These are phyloP conservation scores for Phalacrocorax carbo DNA, from an alignment of 2,113 vertebrate species.

Conservation along the genomic window DNA sequence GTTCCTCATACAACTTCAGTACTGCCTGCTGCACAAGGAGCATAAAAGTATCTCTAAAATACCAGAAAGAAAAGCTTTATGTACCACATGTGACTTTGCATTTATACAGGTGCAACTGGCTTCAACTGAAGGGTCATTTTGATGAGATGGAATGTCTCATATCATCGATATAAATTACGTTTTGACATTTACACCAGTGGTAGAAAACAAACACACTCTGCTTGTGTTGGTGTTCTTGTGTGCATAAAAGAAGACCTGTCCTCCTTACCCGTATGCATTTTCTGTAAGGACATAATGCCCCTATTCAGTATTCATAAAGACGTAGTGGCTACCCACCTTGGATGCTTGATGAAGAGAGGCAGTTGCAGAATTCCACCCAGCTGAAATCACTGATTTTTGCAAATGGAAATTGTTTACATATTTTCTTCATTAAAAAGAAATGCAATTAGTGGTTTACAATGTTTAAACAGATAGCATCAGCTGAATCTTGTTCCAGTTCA, in stretches of 20 bases:
- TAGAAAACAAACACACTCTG: constrained; percentile 26
- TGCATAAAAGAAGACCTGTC: constrained; percentile 25
- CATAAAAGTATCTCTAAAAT: background rate
- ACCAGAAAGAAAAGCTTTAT: background rate
- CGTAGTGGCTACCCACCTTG: background rate
- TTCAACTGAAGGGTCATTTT: constrained; percentile 1
- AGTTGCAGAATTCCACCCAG: constrained; percentile 37
- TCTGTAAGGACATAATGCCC: constrained; percentile 29
- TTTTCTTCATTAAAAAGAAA: background rate
- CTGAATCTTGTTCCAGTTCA: background rate
- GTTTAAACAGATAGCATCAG: background rate
- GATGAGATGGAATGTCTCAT: background rate
- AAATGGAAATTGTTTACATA: background rate
- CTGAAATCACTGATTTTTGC: constrained; percentile 46
- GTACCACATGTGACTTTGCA: background rate
- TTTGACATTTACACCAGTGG: background rate
- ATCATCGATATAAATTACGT: constrained; percentile 15
- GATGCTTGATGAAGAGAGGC: constrained; percentile 16
- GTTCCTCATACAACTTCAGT: background rate
- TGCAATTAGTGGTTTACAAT: constrained; percentile 1
- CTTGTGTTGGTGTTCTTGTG: background rate
- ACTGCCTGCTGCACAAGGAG: background rate
- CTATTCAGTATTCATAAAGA: constrained; percentile 50
- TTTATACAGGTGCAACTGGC: constrained; percentile 50
- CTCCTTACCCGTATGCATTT: background rate